phyloP scores from a whole-genome alignment of 2,797 vertebrate genomes.

The Tragopan temminckii region DNA sequence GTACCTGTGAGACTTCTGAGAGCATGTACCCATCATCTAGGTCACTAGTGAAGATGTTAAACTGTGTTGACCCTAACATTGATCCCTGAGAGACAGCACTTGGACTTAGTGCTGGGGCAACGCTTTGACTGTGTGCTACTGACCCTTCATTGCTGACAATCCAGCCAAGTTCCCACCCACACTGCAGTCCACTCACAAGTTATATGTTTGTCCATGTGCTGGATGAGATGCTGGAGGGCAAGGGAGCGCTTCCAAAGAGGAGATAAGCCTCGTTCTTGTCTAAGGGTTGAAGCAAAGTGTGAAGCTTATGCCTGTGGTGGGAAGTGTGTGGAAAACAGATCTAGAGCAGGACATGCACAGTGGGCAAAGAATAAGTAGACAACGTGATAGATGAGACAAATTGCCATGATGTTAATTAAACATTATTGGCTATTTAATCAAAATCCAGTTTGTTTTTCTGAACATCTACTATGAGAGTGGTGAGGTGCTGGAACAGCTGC shows the following conservation, averaged over 20 bases:
- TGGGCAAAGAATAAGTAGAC: not conserved
- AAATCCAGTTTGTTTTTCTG: not conserved
- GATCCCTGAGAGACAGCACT: not conserved
- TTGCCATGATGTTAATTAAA: not conserved
- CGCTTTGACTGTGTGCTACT: constrained; percentile 8
- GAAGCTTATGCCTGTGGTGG: not conserved
- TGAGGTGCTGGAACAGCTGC: too few relatives aligned
- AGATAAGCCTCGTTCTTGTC: not conserved
- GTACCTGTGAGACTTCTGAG: not conserved
- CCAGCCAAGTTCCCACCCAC: not conserved
- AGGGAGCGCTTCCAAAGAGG: not conserved
- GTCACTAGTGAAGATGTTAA: not conserved
- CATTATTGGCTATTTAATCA: not conserved
- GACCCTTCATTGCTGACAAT: not conserved
- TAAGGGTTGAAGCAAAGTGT: not conserved
- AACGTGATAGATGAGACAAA: not conserved
- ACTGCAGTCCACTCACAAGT: not conserved
- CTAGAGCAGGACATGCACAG: not conserved
- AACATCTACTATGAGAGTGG: too few relatives aligned
- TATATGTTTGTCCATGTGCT: not conserved
- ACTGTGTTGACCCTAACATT: not conserved
- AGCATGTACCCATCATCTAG: rapidly evolving
- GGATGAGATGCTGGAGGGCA: not conserved
- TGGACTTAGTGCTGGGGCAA: not conserved
- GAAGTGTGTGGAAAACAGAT: not conserved